phyloP scores from a whole-genome alignment of 2,888 invertebrate species.

The Bugula neritina region DNA sequence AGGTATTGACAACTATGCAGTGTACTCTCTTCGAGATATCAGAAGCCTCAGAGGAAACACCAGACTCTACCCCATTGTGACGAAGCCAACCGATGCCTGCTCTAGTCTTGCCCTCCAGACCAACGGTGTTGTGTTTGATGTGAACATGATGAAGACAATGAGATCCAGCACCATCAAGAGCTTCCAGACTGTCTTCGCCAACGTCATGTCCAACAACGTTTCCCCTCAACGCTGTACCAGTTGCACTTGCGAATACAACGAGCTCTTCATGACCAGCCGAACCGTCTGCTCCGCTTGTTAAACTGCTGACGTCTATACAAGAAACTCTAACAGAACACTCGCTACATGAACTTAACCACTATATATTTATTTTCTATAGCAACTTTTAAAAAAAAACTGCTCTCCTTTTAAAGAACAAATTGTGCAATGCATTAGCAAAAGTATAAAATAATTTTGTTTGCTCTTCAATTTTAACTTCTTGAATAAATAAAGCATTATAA shows the following conservation, averaged over 20 bases:
- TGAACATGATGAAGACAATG: conserved; percentile 45
- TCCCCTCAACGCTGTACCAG: conserved; percentile 52
- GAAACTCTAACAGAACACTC: background rate
- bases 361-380: background rate
- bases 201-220: conserved; percentile 44
- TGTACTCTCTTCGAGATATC: conserved; percentile 73
- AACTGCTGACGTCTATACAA: background rate
- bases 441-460: background rate
- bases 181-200: conserved; percentile 49
- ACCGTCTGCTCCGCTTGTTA: conserved; percentile 24
- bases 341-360: background rate
- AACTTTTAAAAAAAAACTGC: background rate
- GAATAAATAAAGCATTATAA: background rate
- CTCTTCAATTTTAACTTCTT: background rate
- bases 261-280: background rate
- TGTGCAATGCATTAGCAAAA: conserved; percentile 1
- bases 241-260: conserved; percentile 37
- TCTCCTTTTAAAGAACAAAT: too few relatives aligned
- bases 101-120: conserved; percentile 64
- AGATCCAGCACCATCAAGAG: conserved; percentile 40
- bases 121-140: conserved; percentile 64
- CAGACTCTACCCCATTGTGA: conserved; percentile 58
- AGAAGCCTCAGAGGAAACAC: conserved; percentile 66
- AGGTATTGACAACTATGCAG: conserved; percentile 56
- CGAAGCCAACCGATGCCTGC: conserved; percentile 56